Conservation (phyloP, 2,888 invertebrate genomes). For the Drosophila pegasa region DNA sequence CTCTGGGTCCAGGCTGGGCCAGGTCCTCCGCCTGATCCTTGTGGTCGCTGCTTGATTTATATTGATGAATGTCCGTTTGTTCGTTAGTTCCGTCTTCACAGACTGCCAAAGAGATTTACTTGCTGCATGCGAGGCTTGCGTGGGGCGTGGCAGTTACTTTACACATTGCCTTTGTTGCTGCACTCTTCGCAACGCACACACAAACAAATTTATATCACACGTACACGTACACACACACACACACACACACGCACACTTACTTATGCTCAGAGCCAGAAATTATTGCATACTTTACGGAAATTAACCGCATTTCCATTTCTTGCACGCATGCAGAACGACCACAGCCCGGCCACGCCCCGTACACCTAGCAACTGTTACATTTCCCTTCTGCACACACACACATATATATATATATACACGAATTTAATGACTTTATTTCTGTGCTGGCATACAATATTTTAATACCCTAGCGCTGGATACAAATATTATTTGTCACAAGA, state of each 20-base stretch:
- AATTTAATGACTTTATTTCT: constrained; percentile 81
- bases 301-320: constrained; percentile 83
- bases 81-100: constrained; percentile 79
- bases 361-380: constrained; percentile 26
- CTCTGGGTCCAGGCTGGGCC: constrained; percentile 13
- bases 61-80: constrained; percentile 83
- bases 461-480: constrained; percentile 46
- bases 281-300: constrained; percentile 83
- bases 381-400: constrained; percentile 30
- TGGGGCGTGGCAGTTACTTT: constrained; percentile 56
- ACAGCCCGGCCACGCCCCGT: constrained; percentile 19
- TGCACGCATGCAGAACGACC: constrained; percentile 75
- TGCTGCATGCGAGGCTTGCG: constrained; percentile 44
- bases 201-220: constrained; percentile 16
- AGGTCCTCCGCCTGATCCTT: constrained; percentile 62
- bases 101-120: constrained; percentile 78
- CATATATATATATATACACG: constrained; percentile 43
- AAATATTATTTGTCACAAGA: constrained; percentile 11
- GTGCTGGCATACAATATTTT: constrained; percentile 55
- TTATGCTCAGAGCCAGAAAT: constrained; percentile 76
- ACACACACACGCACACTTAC: constrained; percentile 51
- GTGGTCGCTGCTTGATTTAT: constrained; percentile 83
- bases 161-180: constrained; percentile 62
- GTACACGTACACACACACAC: constrained; percentile 4
- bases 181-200: constrained; percentile 23